Conservation (phyloP, 1,140 invertebrate species). For the Delia radicum region DNA sequence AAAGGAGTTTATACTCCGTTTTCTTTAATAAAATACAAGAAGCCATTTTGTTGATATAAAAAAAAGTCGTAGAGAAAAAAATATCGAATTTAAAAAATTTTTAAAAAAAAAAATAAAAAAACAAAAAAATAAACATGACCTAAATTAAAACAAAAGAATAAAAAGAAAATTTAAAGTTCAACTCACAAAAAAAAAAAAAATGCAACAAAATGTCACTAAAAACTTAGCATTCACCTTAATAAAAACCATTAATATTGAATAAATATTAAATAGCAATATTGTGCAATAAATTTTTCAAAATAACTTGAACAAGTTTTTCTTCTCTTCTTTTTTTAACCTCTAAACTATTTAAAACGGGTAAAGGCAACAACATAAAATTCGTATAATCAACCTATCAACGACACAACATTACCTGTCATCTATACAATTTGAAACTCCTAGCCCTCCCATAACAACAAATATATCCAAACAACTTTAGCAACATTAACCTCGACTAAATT, state of each 20-base stretch:
- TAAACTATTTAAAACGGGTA: background rate
- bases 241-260: background rate
- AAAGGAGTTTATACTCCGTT: background rate
- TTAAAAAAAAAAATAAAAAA: background rate
- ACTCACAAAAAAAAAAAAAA: background rate
- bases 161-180: too few relatives aligned
- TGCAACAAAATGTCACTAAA: background rate
- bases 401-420: background rate
- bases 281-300: background rate
- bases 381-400: background rate
- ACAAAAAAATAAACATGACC: background rate
- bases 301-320: background rate
- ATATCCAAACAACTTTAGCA: background rate
- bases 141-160: background rate
- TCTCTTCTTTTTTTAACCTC: too few relatives aligned
- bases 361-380: background rate
- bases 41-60: conserved; percentile 11
- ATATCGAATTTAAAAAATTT: background rate
- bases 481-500: background rate
- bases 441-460: too few relatives aligned
- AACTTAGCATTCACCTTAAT: background rate
- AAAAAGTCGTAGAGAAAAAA: background rate
- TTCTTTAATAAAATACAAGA: background rate
- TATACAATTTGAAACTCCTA: background rate
- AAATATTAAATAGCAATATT: background rate